These are phyloP conservation scores for Branchinecta lynchi DNA, from an alignment of 1,140 invertebrate species.

Conservation along the genomic window DNA sequence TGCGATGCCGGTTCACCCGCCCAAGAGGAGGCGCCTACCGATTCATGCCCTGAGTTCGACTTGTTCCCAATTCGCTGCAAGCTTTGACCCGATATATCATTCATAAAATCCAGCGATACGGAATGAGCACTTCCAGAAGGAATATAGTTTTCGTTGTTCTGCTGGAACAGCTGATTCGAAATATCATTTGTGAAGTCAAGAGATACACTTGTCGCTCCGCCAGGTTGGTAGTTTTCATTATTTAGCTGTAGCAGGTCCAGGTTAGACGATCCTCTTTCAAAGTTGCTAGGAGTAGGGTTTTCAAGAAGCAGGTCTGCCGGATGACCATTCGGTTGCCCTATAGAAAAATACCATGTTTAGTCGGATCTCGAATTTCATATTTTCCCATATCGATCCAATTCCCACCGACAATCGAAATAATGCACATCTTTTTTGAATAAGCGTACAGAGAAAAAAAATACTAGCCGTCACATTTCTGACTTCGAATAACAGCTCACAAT, in stretches of 20 bases:
- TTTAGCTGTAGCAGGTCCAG: background rate
- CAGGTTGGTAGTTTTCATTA: conserved; percentile 1
- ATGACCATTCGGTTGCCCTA: too few species aligned
- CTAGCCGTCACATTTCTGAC: too few species aligned
- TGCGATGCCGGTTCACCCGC: background rate
- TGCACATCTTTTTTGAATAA: too few species aligned
- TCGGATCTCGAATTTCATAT: too few species aligned
- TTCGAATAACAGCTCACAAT: too few species aligned
- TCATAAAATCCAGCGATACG: conserved; percentile 2
- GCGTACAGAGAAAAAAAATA: too few species aligned
- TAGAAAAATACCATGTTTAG: too few species aligned
- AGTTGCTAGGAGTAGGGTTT: too few species aligned
- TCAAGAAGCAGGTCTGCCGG: too few species aligned
- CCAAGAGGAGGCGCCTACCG: background rate
- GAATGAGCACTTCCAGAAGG: background rate
- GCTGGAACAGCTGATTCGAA: background rate
- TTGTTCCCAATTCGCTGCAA: background rate
- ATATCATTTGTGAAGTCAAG: conserved; percentile 5
- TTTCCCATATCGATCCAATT: too few species aligned
- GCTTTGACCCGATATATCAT: conserved; percentile 3
- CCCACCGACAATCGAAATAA: too few species aligned
- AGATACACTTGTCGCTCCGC: background rate
- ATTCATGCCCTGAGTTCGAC: background rate
- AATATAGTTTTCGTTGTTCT: background rate
- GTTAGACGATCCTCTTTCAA: too few species aligned